A percentile compares a stretch with the other conserved stretches of the same genome.
These are phyloP conservation scores for Alcedo quadribrachys DNA, from an alignment of 2,797 vertebrate species.

Conservation along the genomic window DNA sequence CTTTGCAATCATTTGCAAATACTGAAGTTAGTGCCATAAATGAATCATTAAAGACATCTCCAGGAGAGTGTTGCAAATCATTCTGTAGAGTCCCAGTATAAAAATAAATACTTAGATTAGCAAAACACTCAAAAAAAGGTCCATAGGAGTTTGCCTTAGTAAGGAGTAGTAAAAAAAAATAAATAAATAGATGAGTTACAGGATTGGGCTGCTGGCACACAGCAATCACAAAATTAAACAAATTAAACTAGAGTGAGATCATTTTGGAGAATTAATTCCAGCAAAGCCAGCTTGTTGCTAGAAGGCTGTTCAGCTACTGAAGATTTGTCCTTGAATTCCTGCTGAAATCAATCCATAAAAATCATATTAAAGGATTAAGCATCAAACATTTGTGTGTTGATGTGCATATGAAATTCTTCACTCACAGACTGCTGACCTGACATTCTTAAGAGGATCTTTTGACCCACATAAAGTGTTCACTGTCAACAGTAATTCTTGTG, in stretches of 20 bases:
- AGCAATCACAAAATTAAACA: background rate
- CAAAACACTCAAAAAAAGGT: background rate
- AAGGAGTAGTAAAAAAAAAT: background rate
- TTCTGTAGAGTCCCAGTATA: background rate
- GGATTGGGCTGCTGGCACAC: background rate
- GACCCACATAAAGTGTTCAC: conserved; percentile 62
- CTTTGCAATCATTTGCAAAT: background rate
- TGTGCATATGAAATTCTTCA: conserved; percentile 66
- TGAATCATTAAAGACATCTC: background rate
- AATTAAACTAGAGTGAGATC: background rate
- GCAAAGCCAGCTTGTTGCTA: background rate
- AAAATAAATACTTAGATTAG: background rate
- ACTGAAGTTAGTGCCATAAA: background rate
- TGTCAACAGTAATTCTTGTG: conserved; percentile 68
- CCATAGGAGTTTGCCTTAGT: background rate
- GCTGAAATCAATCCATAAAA: conserved; percentile 66
- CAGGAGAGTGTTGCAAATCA: background rate
- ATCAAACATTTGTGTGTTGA: conserved; percentile 48
- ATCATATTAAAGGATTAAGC: conserved; percentile 66
- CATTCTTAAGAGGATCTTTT: conserved; percentile 73
- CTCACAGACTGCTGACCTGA: conserved; percentile 57
- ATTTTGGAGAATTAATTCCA: background rate
- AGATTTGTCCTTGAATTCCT: conserved; percentile 26
- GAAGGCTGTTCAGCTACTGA: conserved; percentile 11
- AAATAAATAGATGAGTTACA: background rate